Evolutionary conservation across 2,797 vertebrate genomes (phyloP).

Genomic region (Pangasius sanitwongsei): DNA sequence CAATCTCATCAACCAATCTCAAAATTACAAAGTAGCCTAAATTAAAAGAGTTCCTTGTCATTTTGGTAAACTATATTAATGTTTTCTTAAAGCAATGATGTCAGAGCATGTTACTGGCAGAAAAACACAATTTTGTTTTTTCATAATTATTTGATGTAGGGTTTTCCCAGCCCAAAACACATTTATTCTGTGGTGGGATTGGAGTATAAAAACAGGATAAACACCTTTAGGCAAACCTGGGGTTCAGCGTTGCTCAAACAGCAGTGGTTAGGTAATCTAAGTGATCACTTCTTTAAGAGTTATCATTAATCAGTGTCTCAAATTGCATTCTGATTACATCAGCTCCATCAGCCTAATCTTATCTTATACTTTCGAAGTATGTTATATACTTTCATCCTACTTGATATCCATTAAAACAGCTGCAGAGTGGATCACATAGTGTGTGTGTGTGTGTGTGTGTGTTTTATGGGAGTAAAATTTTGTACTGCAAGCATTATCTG

Average conservation of each 20-base stretch:
- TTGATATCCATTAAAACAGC: neutral
- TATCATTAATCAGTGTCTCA: neutral
- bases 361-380: constrained; percentile 15
- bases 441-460: neutral
- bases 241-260: constrained; percentile 6
- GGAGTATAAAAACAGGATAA: neutral
- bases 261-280: neutral
- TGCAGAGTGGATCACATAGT: neutral
- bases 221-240: neutral
- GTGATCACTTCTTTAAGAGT: constrained; percentile 21
- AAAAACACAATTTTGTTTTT: neutral
- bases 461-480: neutral
- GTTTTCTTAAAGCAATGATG: neutral
- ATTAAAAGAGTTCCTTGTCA: neutral
- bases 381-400: neutral
- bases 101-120: neutral
- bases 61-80: neutral
- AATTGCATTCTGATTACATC: constrained; percentile 16
- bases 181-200: neutral
- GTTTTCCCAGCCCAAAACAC: neutral
- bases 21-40: neutral
- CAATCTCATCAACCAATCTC: too few relatives aligned
- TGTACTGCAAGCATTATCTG: neutral
- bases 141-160: neutral
- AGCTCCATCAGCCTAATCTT: neutral